Evolutionary conservation across 1,140 invertebrate genomes (phyloP).

Genomic region (Rhopalosiphum maidis): DNA sequence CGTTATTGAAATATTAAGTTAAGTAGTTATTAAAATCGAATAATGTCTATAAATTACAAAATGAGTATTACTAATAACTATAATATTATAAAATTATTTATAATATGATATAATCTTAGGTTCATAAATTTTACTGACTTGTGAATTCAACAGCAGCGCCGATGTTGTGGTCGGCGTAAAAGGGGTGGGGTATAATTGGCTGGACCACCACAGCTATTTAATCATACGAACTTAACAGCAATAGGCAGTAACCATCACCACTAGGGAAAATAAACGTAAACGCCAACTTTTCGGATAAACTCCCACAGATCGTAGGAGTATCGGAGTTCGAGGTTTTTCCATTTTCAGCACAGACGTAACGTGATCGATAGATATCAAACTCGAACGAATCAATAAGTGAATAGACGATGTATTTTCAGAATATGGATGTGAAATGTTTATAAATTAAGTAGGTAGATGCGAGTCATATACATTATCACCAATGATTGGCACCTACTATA

Average conservation of each 20-base stretch:
- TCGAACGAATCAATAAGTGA: neutral
- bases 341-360: neutral
- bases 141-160: too few relatives aligned
- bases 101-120: neutral
- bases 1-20: neutral
- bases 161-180: too few relatives aligned
- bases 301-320: neutral
- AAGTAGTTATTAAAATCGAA: neutral
- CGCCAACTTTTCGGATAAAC: neutral
- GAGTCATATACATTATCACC: neutral
- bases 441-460: neutral
- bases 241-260: neutral
- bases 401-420: neutral
- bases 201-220: too few relatives aligned
- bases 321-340: neutral
- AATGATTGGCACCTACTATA: too few relatives aligned
- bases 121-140: too few relatives aligned
- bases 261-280: neutral
- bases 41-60: neutral
- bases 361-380: neutral
- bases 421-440: neutral
- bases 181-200: too few relatives aligned
- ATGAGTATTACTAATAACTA: neutral
- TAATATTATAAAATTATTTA: neutral
- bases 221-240: too few relatives aligned